Conservation (phyloP, 1,140 invertebrate genomes). For the Dufourea novaeangliae region DNA sequence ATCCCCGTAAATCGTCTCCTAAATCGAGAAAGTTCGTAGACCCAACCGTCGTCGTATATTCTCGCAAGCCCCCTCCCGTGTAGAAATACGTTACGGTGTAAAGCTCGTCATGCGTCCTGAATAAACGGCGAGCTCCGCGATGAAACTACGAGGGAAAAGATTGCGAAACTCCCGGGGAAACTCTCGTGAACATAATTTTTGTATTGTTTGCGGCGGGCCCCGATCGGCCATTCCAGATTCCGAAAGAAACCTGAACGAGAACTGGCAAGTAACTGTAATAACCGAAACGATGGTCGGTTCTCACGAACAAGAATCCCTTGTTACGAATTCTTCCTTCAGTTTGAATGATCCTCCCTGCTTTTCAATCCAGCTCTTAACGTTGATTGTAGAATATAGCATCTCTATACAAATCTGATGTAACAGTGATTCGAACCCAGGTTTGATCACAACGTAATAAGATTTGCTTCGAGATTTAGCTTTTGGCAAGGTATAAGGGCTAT, state of each 20-base stretch:
- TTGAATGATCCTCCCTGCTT: neutral
- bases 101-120: conserved; percentile 74
- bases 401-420: no score
- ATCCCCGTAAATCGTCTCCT: conserved; percentile 72
- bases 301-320: conserved; percentile 29
- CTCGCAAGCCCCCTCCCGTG: conserved; percentile 32
- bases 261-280: conserved; percentile 72
- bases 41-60: conserved; percentile 23
- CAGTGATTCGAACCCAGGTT: no score
- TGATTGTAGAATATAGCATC: no score
- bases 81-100: conserved; percentile 21
- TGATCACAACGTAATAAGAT: no score
- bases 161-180: conserved; percentile 76
- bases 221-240: conserved; percentile 75
- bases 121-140: conserved; percentile 70
- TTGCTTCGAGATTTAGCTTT: no score
- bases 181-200: conserved; percentile 81
- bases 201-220: conserved; percentile 75
- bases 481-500: no score
- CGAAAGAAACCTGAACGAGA: conserved; percentile 64
- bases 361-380: neutral
- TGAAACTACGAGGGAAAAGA: conserved; percentile 72
- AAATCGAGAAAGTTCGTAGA: conserved; percentile 77
- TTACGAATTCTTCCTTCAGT: neutral
- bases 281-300: conserved; percentile 71